Percentiles rank a stretch among this genome's conserved stretches.
Evolutionary conservation across 1,140 invertebrate genomes (phyloP).

Genomic region (Frieseomelitta varia): DNA sequence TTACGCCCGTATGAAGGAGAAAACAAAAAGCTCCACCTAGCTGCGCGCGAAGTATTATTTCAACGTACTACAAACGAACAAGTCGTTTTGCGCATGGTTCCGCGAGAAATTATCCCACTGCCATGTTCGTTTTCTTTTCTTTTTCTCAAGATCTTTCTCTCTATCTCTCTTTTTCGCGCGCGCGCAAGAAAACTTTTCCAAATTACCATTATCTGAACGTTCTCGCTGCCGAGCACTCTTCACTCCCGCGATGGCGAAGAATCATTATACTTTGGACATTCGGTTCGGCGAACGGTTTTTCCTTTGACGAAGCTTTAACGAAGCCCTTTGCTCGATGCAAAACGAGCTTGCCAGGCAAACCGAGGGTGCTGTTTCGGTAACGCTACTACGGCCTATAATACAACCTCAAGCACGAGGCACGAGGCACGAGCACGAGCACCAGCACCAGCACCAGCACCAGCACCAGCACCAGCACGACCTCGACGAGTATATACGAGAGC

Average conservation of each 20-base stretch:
- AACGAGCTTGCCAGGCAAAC: constrained; percentile 50
- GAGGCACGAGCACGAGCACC: too few relatives aligned
- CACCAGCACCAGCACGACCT: constrained; percentile 44
- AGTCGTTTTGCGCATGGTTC: not conserved
- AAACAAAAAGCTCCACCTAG: too few relatives aligned
- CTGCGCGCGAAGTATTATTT: not conserved
- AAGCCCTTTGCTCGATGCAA: constrained; percentile 33
- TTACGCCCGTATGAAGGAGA: not conserved
- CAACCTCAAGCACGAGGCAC: constrained; percentile 13
- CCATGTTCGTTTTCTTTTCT: too few relatives aligned
- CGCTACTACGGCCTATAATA: constrained; percentile 56
- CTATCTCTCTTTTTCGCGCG: too few relatives aligned
- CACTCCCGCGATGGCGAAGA: not conserved
- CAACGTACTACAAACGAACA: not conserved
- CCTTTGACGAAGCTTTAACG: constrained; percentile 23
- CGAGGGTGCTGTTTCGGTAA: constrained; percentile 54
- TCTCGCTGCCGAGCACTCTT: too few relatives aligned
- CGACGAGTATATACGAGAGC: constrained; percentile 51
- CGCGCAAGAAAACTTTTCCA: too few relatives aligned
- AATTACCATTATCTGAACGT: too few relatives aligned
- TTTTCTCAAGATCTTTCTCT: too few relatives aligned
- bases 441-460: constrained; percentile 4
- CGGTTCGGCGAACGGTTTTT: constrained; percentile 34
- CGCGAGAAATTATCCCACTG: not conserved
- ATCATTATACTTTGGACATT: constrained; percentile 25